Conservation (phyloP, 2,888 invertebrate genomes). For the Malthinus flaveolus region DNA sequence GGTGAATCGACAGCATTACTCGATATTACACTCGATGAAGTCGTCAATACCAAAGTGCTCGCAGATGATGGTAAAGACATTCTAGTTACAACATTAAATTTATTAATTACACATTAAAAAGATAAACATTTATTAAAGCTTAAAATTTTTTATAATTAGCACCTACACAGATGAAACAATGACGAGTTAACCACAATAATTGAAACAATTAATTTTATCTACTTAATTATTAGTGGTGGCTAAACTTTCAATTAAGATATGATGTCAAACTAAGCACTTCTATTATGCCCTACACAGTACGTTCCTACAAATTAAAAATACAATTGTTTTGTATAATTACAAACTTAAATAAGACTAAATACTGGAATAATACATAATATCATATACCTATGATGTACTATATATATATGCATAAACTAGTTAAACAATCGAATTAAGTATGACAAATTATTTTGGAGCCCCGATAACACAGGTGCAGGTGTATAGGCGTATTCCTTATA, state of each 20-base stretch:
- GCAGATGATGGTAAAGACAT: slow-evolving; percentile 29
- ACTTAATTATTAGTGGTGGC: neutral
- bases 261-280: neutral
- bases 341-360: no score
- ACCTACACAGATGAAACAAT: neutral
- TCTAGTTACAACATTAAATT: slow-evolving; percentile 6
- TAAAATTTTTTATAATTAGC: neutral
- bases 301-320: no score
- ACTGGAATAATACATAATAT: no score
- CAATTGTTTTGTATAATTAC: no score
- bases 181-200: neutral
- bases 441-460: no score
- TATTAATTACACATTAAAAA: neutral
- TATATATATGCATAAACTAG: no score
- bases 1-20: slow-evolving; percentile 37
- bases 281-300: no score
- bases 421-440: no score
- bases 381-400: no score
- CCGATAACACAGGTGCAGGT: no score
- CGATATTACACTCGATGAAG: slow-evolving; percentile 44
- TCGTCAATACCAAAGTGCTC: slow-evolving; percentile 46
- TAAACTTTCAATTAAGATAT: neutral
- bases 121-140: neutral
- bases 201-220: neutral
- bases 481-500: no score